Base-by-base conservation (phyloP, 2,113 vertebrate species). In the Caloenas nicobarica region DNA sequence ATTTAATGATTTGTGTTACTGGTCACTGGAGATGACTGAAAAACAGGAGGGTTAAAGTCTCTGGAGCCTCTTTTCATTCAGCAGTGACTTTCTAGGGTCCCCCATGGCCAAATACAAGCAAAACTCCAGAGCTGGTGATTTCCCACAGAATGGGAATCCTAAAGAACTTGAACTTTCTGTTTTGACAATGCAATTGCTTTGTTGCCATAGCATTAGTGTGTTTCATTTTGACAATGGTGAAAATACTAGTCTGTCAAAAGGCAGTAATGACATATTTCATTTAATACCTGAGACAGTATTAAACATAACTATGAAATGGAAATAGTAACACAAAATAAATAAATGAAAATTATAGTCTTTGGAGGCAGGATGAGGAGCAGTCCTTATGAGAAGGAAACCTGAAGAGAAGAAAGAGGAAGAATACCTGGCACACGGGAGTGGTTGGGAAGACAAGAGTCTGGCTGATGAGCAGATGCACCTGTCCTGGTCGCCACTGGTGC, bases 401-500 rank as follows among this genome's bases (percentile, higher is more conserved):
- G 44, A 87, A n/a, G n/a, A 25, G 16, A 48, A 87, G 65, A 60
- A 60, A 78, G 64, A 94, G 16, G 42, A 26, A 40, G 44, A 81
- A 70, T 3, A 64, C 2, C 16, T 7, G 0, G 0, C 69, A 18
- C 25, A 28, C 10, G 19, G 60, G 33, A 10, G 11, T 4, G 33
- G 6, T 0, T 51, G 53, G 44, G n/a, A 77, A 69, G 62, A 38
- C 54, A 46, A 66, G 36, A 53, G 38, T 22, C 42, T 72, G 48
- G 16, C 29, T 42, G 34, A 40, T 0, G 21, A 80, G 33, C 48
- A 77, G 68, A 51, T 3, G 44, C 25, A 57, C 6, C 25, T 0
- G 0, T 42, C 31, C 62, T 21, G 57, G 42, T 25, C n/a, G 62
- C 13, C 51, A 9, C 29, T 44, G 46, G 29, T 24, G 28, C 60